phyloP scores from a whole-genome alignment of 2,113 vertebrate species.

The Trochalopteron elliotii region DNA sequence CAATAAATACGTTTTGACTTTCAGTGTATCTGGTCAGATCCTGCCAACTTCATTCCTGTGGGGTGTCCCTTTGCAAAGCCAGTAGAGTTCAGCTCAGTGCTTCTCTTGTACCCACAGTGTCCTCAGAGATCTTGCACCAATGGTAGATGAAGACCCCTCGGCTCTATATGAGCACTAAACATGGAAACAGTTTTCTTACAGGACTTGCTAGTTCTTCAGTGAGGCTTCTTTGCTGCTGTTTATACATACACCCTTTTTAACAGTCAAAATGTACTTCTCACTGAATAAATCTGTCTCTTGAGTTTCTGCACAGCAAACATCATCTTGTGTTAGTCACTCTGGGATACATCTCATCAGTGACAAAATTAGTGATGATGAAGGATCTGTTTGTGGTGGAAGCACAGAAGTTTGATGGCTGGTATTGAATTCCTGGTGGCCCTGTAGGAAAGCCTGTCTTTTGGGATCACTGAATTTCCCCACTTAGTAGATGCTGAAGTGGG shows the following conservation, averaged over 20 bases:
- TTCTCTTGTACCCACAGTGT: background rate
- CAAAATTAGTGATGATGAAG: background rate
- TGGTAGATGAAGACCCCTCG: background rate
- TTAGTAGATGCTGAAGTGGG: background rate
- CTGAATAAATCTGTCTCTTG: background rate
- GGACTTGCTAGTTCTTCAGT: background rate
- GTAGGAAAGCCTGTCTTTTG: background rate
- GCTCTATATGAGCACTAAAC: background rate
- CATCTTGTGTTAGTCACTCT: background rate
- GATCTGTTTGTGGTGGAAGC: background rate
- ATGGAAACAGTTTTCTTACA: background rate
- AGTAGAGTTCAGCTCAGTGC: background rate
- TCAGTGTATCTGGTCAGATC: background rate
- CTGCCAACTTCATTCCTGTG: background rate
- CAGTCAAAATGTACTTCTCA: background rate
- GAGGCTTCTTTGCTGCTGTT: background rate
- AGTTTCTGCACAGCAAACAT: background rate
- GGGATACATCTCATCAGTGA: background rate
- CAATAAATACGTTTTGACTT: background rate
- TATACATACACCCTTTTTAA: background rate
- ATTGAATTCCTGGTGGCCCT: background rate
- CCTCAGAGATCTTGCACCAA: background rate
- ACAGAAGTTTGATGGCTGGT: background rate
- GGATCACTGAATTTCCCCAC: background rate
- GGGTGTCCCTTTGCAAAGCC: background rate